Evolutionary conservation across 2,113 vertebrate genomes (phyloP), one percentile per base, ranked within the genome.

Genomic region (Danionella cerebrum): DNA sequence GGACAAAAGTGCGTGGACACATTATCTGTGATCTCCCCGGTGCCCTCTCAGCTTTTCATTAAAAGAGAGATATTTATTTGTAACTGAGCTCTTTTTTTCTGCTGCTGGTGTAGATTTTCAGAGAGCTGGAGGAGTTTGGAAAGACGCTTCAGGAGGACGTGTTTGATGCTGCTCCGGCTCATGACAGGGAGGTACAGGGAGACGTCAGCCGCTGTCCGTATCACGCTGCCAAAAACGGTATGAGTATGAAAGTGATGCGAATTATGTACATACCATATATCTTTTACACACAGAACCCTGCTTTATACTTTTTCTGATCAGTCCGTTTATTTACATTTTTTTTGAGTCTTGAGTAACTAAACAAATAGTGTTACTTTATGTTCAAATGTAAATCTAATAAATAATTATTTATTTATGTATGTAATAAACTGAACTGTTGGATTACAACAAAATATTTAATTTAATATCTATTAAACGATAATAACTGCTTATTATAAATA

Each of bases 121-220:
- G 88, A 13, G 96, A 99, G 77, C 78, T 99, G 82, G 96, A 96
- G 66, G 86, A 91, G 80, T 79, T 89, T 0, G 90, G 92, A 8
- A 87, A 87, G 76, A 82, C 79, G 0, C 82, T 96, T 71, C 36
- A 85, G 31, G 91, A 89, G 47, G 92, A 88, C 3, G 80, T 84
- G 33, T 75, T 88, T 24, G 91, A 90, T 0, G 89, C 84, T 3
- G 88, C 83, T 65, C 84, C 90, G 0, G 51, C 84, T 74, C 94
- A 97, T 0, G 90, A 90, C 0, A n/a, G n/a, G n/a, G 90, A 88
- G 13, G 76, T 73, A 33, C 90, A 88, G 31, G 96, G 94, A 76
- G 94, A 99, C 76, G 35, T 88, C 35, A 89, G 79, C 63, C 95
- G 94, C 76, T 99, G 96, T 72, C 96, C 96, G 0, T 98, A 92